Percentiles rank a stretch among this genome's conserved stretches.
Evolutionary conservation across 1,140 invertebrate genomes (phyloP).

Genomic region (Pissodes strobi): DNA sequence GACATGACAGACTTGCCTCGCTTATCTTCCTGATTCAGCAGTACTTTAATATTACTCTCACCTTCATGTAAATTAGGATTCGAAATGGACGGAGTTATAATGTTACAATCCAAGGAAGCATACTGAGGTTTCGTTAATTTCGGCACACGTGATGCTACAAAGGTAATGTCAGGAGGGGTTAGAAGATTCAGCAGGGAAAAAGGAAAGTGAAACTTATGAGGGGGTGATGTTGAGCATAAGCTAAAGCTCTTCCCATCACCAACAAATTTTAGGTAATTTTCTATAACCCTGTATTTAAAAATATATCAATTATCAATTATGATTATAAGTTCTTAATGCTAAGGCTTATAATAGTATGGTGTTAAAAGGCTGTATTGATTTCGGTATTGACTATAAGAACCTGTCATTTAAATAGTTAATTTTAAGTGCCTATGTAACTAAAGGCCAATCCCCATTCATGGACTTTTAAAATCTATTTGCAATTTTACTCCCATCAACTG

Average conservation of each 20-base stretch:
- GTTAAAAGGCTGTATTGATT: too few species aligned
- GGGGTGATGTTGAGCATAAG: conserved; percentile 38
- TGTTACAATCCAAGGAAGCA: conserved; percentile 20
- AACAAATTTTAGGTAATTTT: conserved; percentile 54
- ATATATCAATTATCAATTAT: too few species aligned
- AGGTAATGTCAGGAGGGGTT: conserved; percentile 14
- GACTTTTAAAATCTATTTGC: too few species aligned
- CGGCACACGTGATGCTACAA: conserved; percentile 17
- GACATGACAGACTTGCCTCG: conserved; percentile 59
- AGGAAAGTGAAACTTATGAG: conserved; percentile 23
- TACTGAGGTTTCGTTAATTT: conserved; percentile 33
- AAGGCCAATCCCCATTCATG: too few species aligned
- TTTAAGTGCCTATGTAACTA: too few species aligned
- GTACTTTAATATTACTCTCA: conserved; percentile 54
- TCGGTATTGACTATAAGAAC: too few species aligned
- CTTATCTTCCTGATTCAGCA: conserved; percentile 63
- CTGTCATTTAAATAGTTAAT: too few species aligned
- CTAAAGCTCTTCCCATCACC: conserved; percentile 51
- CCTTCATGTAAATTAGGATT: conserved; percentile 42
- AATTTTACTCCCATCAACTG: too few species aligned
- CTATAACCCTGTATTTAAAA: conserved; percentile 48
- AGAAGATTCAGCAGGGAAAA: too few species aligned
- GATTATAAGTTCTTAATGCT: conserved; percentile 12
- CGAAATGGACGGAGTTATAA: conserved; percentile 27
- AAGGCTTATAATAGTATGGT: too few species aligned